These are phyloP conservation scores for Andrena bucephala DNA, from an alignment of 2,888 invertebrate species.

Conservation along the genomic window DNA sequence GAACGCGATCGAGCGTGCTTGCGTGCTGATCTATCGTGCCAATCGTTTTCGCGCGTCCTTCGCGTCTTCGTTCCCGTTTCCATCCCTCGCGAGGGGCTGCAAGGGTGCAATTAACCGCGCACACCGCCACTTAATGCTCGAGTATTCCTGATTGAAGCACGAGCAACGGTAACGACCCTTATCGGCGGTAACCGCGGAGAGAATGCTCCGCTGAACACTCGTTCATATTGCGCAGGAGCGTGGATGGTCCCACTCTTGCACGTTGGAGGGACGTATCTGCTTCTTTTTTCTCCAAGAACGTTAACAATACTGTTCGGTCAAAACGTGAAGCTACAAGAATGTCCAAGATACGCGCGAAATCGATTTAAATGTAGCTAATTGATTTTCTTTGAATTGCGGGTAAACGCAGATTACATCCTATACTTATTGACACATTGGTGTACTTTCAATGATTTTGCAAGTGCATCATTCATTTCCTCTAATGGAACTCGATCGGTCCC, in stretches of 20 bases:
- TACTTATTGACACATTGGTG: too few species aligned
- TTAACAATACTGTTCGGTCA: neutral
- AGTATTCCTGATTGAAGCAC: slow-evolving; percentile 20
- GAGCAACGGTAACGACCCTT: slow-evolving; percentile 20
- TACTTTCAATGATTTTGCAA: too few species aligned
- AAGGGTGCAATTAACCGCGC: slow-evolving; percentile 28
- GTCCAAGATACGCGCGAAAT: too few species aligned
- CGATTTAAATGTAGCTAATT: too few species aligned
- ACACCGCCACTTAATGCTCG: slow-evolving; percentile 11
- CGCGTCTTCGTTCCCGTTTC: slow-evolving; percentile 35
- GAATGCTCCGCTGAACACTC: neutral
- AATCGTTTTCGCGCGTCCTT: slow-evolving; percentile 15
- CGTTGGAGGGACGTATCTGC: neutral
- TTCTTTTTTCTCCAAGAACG: neutral
- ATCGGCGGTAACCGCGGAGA: slow-evolving; percentile 6
- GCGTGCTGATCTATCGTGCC: slow-evolving; percentile 35
- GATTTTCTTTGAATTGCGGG: too few species aligned
- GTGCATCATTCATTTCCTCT: neutral
- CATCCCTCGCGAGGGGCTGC: slow-evolving; percentile 10
- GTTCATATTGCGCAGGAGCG: neutral
- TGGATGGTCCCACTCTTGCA: neutral
- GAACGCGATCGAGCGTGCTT: slow-evolving; percentile 15
- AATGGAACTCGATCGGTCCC: neutral
- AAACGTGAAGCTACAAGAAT: neutral
- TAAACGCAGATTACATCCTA: too few species aligned